Percentiles rank a stretch among this genome's conserved stretches.
Conservation (phyloP, 2,113 vertebrate species). For the Benitochromis conjunctus region DNA sequence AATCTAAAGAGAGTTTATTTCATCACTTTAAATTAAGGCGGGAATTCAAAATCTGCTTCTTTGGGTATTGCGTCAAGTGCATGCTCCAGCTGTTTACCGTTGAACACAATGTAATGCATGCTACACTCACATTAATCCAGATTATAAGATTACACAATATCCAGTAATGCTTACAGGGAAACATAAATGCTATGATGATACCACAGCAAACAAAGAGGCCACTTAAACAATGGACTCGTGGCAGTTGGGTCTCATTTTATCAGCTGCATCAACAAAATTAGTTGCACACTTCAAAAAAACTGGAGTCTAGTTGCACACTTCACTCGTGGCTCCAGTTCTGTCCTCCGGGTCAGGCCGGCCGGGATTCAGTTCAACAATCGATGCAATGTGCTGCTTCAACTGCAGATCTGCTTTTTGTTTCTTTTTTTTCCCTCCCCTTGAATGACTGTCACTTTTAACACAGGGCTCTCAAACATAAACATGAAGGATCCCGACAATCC, state of each 20-base stretch:
- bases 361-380: background rate
- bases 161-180: background rate
- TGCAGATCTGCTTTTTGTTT: background rate
- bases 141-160: background rate
- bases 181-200: background rate
- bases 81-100: fast-evolving
- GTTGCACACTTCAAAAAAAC: background rate
- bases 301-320: background rate
- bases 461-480: background rate
- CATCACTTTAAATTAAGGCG: background rate
- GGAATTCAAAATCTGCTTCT: background rate
- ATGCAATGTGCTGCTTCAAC: background rate
- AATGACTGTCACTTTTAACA: background rate
- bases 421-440: fast-evolving
- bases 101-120: background rate
- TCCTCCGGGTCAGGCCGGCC: background rate
- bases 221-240: background rate
- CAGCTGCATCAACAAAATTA: background rate
- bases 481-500: background rate
- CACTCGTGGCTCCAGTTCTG: background rate
- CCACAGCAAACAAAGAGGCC: background rate
- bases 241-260: background rate
- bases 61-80: background rate
- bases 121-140: background rate
- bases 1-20: background rate